These are phyloP conservation scores for Chondrilla cf. caribensis DNA, from an alignment of 37 sponge, comb jelly and placozoan genomes.

Conservation along the genomic window DNA sequence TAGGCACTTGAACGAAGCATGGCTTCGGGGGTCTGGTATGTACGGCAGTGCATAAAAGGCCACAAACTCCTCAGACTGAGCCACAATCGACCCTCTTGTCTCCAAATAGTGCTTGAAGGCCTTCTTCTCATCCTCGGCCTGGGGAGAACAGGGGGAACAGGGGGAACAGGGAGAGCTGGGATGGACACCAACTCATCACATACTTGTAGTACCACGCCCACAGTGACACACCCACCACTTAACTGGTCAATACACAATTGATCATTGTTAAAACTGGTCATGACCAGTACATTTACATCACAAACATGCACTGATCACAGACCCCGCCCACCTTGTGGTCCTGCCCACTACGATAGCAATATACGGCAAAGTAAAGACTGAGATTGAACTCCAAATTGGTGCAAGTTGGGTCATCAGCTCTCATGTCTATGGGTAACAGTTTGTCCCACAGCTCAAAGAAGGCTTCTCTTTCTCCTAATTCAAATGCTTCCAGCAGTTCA, in stretches of 20 bases:
- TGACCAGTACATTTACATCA: no score
- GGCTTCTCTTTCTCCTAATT: conserved; percentile 55
- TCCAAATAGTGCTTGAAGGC: conserved; percentile 72
- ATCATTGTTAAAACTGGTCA: no score
- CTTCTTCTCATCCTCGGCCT: neutral
- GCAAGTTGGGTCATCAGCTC: conserved; percentile 6
- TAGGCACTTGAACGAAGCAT: conserved; percentile 69
- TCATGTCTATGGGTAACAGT: conserved; percentile 18
- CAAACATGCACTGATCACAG: no score
- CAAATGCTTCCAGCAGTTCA: conserved; percentile 51
- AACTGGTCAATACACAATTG: no score
- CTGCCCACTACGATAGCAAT: neutral
- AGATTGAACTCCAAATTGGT: conserved; percentile 58
- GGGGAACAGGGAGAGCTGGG: neutral
- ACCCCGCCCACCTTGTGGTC: conserved; percentile 23
- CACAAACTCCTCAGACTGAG: conserved; percentile 61
- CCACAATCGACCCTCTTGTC: conserved; percentile 38
- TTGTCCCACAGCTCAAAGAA: conserved; percentile 61
- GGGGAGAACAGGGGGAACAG: neutral
- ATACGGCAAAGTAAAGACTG: conserved; percentile 67
- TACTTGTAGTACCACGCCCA: neutral
- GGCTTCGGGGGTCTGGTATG: conserved; percentile 38
- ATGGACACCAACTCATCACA: neutral
- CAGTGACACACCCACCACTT: no score
- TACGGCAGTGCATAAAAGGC: conserved; percentile 66